Percentiles rank a stretch among this genome's conserved stretches.
Conservation (phyloP, 2,797 vertebrate species). For the Trachops cirrhosus region DNA sequence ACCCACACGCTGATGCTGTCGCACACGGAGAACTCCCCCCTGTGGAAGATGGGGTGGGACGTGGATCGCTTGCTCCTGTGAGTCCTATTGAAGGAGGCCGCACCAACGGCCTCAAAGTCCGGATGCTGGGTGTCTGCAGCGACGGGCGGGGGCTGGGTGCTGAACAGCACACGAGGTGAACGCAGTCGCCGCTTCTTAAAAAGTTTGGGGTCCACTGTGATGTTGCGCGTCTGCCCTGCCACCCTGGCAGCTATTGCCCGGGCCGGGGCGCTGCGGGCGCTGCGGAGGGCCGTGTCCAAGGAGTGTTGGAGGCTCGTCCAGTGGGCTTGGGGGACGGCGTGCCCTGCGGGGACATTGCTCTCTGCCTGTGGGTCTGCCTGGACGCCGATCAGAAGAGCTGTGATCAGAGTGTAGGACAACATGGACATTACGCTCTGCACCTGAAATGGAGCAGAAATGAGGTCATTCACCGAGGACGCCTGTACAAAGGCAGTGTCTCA, state of each 20-base stretch:
- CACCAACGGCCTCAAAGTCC: constrained; percentile 61
- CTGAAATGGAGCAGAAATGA: constrained; percentile 75
- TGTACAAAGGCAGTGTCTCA: rapidly evolving
- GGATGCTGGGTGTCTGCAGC: constrained; percentile 73
- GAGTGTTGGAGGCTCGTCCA: constrained; percentile 63
- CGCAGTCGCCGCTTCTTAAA: constrained; percentile 90
- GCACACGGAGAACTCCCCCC: constrained; percentile 96
- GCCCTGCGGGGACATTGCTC: constrained; percentile 85
- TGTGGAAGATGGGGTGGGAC: constrained; percentile 87
- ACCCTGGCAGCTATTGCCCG: constrained; percentile 69
- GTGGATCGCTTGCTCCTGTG: constrained; percentile 85
- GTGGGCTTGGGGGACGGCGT: constrained; percentile 68
- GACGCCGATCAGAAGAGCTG: constrained; percentile 93
- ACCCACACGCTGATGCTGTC: constrained; percentile 97
- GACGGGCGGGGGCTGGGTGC: constrained; percentile 87
- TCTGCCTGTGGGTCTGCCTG: constrained; percentile 90
- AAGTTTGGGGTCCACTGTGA: constrained; percentile 90
- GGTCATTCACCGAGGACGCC: neutral
- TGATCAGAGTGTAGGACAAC: constrained; percentile 95
- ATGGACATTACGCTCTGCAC: constrained; percentile 91
- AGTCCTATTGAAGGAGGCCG: constrained; percentile 81
- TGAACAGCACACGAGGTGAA: constrained; percentile 94
- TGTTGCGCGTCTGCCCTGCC: constrained; percentile 74
- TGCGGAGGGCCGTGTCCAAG: constrained; percentile 73
- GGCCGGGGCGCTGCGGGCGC: constrained; percentile 51